Evolutionary conservation across 1,140 invertebrate species (phyloP).

Genomic region (Whitmania pigra): DNA sequence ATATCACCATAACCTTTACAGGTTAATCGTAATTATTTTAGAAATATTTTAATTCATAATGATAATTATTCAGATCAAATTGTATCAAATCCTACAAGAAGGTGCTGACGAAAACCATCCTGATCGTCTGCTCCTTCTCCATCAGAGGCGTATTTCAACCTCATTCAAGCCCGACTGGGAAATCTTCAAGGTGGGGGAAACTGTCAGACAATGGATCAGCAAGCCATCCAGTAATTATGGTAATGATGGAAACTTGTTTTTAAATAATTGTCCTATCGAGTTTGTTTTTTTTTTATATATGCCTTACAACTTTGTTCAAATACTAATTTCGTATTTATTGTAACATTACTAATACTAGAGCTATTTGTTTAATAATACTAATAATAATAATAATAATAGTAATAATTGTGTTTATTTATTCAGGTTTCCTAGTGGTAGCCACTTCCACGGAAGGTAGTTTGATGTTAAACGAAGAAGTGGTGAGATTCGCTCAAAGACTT

Average conservation of each 20-base stretch:
- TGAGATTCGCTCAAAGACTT: constrained; percentile 40
- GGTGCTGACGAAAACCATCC: constrained; percentile 32
- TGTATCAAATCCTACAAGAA: constrained; percentile 48
- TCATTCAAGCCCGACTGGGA: constrained; percentile 48
- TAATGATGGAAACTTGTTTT: constrained; percentile 27
- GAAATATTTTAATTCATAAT: constrained; percentile 1
- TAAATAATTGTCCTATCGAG: not conserved
- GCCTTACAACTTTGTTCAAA: too few relatives aligned
- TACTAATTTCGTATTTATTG: too few relatives aligned
- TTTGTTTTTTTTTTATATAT: too few relatives aligned
- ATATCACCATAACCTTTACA: too few relatives aligned
- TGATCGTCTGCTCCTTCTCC: constrained; percentile 40
- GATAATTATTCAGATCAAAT: constrained; percentile 40
- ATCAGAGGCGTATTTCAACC: constrained; percentile 45
- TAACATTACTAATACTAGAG: too few relatives aligned
- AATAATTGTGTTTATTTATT: constrained; percentile 5
- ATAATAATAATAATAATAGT: too few relatives aligned
- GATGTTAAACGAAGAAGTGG: constrained; percentile 30
- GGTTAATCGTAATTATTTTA: not conserved
- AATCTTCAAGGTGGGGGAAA: constrained; percentile 46
- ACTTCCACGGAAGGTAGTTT: constrained; percentile 28
- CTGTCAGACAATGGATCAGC: constrained; percentile 44
- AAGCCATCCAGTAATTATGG: constrained; percentile 35
- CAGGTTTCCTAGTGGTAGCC: constrained; percentile 38
- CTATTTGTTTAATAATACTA: too few relatives aligned